Conservation (phyloP, 2,888 invertebrate species). For the Deroplatys truncata region DNA sequence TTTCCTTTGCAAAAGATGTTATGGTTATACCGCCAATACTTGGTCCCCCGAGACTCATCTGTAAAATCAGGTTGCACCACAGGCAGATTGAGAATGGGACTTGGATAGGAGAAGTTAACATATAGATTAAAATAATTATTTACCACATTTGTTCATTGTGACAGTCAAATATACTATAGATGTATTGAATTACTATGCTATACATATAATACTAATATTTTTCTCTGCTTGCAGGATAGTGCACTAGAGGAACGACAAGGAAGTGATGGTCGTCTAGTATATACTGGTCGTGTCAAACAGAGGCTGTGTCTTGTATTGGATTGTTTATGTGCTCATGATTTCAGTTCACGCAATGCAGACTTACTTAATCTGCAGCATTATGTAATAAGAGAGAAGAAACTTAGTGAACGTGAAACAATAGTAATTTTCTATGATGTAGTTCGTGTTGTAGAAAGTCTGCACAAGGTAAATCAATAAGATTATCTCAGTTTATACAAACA, state of each 20-base stretch:
- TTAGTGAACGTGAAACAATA: slow-evolving; percentile 68
- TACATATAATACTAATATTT: no score
- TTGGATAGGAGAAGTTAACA: no score
- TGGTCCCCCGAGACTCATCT: no score
- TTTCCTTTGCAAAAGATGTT: no score
- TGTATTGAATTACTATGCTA: no score
- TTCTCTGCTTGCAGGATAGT: slow-evolving; percentile 53
- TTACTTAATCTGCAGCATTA: slow-evolving; percentile 69
- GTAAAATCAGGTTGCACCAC: no score
- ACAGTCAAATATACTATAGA: no score
- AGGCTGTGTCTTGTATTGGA: slow-evolving; percentile 69
- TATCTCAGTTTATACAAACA: neutral
- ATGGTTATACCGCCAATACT: no score
- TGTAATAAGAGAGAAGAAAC: slow-evolving; percentile 70
- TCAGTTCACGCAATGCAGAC: slow-evolving; percentile 51
- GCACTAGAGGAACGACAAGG: slow-evolving; percentile 61
- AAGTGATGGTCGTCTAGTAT: slow-evolving; percentile 48
- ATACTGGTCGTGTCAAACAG: slow-evolving; percentile 55
- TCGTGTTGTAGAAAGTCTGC: slow-evolving; percentile 66
- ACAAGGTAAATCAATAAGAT: slow-evolving; percentile 52
- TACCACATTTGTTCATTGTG: no score
- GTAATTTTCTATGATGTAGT: slow-evolving; percentile 71
- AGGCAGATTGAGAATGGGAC: no score
- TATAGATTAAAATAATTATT: no score
- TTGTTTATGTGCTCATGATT: slow-evolving; percentile 67